Conservation (phyloP, 1,140 invertebrate genomes). For the Anagrus nilaparvatae region DNA sequence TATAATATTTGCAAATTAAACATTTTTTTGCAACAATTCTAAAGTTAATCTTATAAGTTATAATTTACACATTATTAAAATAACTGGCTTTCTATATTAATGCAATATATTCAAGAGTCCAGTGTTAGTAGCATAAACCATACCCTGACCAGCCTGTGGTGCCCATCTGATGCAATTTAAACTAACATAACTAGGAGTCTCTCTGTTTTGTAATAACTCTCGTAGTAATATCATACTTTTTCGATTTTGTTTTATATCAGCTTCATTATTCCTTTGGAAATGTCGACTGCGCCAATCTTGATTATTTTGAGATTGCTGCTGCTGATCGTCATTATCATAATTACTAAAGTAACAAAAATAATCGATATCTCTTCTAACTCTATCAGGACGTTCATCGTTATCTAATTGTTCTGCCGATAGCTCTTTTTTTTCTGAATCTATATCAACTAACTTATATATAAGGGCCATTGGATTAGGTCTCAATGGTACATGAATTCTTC, state of each 20-base stretch:
- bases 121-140: conserved; percentile 76
- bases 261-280: no score
- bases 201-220: conserved; percentile 51
- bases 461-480: conserved; percentile 53
- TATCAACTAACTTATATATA: conserved; percentile 46
- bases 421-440: conserved; percentile 18
- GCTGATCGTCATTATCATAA: conserved; percentile 11
- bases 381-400: background rate
- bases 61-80: no score
- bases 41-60: no score
- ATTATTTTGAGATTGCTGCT: conserved; percentile 3
- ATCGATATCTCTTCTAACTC: background rate
- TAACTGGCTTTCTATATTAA: no score
- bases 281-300: conserved; percentile 19
- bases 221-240: conserved; percentile 46
- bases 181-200: conserved; percentile 52
- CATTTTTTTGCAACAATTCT: no score
- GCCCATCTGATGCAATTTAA: conserved; percentile 79
- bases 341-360: conserved; percentile 2
- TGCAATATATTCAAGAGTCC: conserved; percentile 65
- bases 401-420: background rate
- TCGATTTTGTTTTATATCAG: conserved; percentile 19
- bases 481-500: conserved; percentile 41
- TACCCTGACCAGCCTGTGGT: conserved; percentile 67
- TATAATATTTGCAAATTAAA: no score